These are phyloP conservation scores for Mesocricetus auratus DNA, from an alignment of 2,113 vertebrate genomes.

Conservation along the genomic window DNA sequence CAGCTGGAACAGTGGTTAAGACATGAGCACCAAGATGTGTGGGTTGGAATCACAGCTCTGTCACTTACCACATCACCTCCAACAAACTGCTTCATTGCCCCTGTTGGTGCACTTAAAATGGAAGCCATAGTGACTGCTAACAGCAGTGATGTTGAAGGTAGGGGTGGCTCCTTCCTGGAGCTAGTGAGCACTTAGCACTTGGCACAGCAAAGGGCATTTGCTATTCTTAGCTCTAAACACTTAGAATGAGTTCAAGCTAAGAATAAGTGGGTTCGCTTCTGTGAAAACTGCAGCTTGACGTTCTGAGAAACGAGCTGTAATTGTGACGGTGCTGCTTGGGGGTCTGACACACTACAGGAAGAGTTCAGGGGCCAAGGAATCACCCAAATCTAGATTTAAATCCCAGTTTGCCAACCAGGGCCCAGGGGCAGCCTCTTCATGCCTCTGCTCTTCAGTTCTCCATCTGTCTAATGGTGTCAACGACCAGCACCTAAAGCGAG, in stretches of 20 bases:
- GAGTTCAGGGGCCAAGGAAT: background rate
- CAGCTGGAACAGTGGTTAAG: fast-evolving
- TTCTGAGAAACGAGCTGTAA: background rate
- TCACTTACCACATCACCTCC: fast-evolving
- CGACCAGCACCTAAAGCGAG: background rate
- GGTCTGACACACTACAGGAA: background rate
- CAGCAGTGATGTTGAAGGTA: fast-evolving
- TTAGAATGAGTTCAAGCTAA: background rate
- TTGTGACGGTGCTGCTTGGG: too few relatives aligned
- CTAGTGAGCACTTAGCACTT: too few relatives aligned
- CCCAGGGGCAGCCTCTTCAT: background rate
- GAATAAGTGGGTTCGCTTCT: fast-evolving
- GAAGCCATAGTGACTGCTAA: fast-evolving
- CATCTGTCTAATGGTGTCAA: background rate
- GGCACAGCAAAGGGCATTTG: background rate
- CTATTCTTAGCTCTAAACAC: background rate
- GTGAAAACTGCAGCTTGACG: background rate
- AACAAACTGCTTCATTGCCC: background rate
- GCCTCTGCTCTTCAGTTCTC: background rate
- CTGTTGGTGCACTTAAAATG: background rate
- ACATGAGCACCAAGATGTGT: background rate
- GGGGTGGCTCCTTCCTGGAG: background rate
- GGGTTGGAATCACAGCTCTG: background rate
- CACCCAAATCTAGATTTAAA: background rate
- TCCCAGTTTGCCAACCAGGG: too few relatives aligned